These are phyloP conservation scores for Palythoa grandiflora DNA, from an alignment of 92 coral and sea anemone species.

Conservation along the genomic window DNA sequence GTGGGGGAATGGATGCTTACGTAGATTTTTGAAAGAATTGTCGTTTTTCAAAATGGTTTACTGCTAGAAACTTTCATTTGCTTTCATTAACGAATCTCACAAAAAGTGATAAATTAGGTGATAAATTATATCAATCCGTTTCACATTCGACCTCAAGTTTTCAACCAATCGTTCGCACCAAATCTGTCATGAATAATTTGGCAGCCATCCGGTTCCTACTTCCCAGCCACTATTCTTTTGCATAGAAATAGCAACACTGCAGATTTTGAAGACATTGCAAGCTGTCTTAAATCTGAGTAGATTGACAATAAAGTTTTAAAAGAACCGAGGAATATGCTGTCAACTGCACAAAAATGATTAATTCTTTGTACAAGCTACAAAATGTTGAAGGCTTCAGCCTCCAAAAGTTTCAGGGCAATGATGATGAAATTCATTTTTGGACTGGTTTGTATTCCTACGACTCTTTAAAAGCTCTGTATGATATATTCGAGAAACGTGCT, in stretches of 20 bases:
- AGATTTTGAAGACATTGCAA: not conserved
- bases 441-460: too few species aligned
- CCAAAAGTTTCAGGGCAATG: too few species aligned
- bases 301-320: not conserved
- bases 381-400: too few species aligned
- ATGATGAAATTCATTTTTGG: too few species aligned
- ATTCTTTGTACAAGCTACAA: too few species aligned
- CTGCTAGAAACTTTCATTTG: conserved; percentile 2
- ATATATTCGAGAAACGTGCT: too few species aligned
- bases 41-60: not conserved
- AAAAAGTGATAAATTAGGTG: not conserved
- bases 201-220: conserved; percentile 8
- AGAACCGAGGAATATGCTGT: not conserved
- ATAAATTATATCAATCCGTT: not conserved
- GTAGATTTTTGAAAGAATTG: too few species aligned
- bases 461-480: too few species aligned
- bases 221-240: conserved; percentile 3
- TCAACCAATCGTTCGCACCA: not conserved
- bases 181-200: not conserved
- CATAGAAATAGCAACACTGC: not conserved
- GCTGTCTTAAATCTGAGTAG: not conserved
- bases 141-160: conserved; percentile 3
- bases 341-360: not conserved
- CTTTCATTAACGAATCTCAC: conserved; percentile 10
- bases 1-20: too few species aligned